Evolutionary conservation across 1,140 invertebrate species (phyloP), one percentile per base, ranked within the genome.

Genomic region (Bombus pascuorum): DNA sequence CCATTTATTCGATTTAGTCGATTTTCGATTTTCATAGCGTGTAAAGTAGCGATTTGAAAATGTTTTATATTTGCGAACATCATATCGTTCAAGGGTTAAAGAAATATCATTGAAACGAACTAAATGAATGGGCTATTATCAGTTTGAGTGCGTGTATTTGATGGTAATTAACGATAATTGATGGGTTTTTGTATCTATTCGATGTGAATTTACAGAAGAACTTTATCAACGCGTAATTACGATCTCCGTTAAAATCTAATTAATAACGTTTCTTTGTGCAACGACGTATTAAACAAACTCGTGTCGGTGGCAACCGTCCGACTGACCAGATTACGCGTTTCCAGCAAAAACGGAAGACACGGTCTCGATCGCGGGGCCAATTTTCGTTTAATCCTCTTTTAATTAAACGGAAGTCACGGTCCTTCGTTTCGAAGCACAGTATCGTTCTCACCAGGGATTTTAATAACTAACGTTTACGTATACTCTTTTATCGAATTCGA

Each of bases 401-500:
- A 37, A 80, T 80, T 70, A 80, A 80, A 80, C 39, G 32, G 32
- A 34, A 53, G 13, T 44, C 13, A 25, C 42, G n/a, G 39, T 22
- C n/a, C 47, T 79, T 68, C 32, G 32, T 10, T n/a, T 72, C 3
- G 8, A 1, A 28, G 62, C 39, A 25, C n/a, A 5, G 37, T 32
- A 1, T 18, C 62, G 25, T 10, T 25, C n/a, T 53, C 22, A 6
- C 18, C 8, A 3, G 8, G 28, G 28, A 47, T 44, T 81, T 73
- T 81, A 81, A 81, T 81, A 81, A 81, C 53, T 12, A 28, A 22
- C 68, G 68, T 81, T 73, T 32, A 73, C 13, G 12, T n/a, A 62
- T n/a, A 62, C 12, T n/a, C 37, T 73, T 57, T 72, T 3, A 13
- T 37, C 68, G 34, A 47, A n/a, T 42, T 75, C 28, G 44, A 74